Evolutionary conservation across 1,140 invertebrate species (phyloP).

Genomic region (Archivesica marissinica): DNA sequence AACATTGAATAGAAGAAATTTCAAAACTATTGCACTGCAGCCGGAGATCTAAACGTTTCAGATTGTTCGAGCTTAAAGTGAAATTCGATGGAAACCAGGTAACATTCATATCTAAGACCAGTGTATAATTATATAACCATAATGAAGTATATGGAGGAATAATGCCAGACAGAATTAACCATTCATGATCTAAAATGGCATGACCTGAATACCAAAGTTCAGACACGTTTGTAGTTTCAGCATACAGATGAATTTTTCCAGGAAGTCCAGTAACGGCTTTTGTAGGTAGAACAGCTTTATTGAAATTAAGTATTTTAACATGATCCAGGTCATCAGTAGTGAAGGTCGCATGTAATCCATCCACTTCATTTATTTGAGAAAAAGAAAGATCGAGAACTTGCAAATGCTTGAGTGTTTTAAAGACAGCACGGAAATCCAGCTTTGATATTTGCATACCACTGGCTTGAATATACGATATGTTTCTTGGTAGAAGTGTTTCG

Average conservation of each 20-base stretch:
- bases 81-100: not conserved
- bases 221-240: not conserved
- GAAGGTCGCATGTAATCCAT: not conserved
- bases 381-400: not conserved
- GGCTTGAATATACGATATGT: not conserved
- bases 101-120: not conserved
- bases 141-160: not conserved
- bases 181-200: no score
- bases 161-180: not conserved
- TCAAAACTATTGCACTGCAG: not conserved
- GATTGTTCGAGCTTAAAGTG: not conserved
- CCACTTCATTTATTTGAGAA: not conserved
- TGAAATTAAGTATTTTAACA: slow-evolving; percentile 1
- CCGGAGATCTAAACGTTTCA: not conserved
- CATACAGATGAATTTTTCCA: not conserved
- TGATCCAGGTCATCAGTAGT: not conserved
- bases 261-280: not conserved
- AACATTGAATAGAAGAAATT: not conserved
- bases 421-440: not conserved
- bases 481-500: not conserved
- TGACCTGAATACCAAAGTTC: not conserved
- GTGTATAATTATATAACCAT: not conserved
- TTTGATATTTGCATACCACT: not conserved
- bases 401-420: not conserved
- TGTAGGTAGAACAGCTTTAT: not conserved